Base-by-base conservation (phyloP, 2,888 invertebrate genomes). In the Lepidocyrtoides sp. region DNA sequence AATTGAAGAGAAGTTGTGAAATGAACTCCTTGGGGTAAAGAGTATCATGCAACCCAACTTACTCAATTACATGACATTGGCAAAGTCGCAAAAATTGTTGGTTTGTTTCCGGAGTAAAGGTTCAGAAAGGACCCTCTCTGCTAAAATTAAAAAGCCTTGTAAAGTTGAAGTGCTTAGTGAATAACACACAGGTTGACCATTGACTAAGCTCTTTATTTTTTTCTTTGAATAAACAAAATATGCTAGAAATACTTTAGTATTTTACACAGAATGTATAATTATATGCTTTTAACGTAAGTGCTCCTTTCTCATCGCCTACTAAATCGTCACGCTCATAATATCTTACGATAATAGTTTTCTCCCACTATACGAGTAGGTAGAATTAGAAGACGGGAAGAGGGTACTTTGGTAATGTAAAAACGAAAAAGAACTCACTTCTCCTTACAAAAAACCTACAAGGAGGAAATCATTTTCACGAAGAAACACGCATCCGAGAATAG, bases 221-320 rank as follows among this genome's bases (percentile, higher is more conserved):
- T 66, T 69, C 3, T 69, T 36, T 69, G 3, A 14, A 23, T 36
- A 36, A 36, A 69, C n/a, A 17, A 69, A 69, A 69, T 36, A 69
- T 12, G 32, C 36, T 36, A 14, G 26, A 29, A 29, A n/a, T n/a
- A n/a, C n/a, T n/a, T n/a, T n/a, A n/a, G n/a, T n/a, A n/a, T n/a
- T n/a, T n/a, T n/a, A n/a, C n/a, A n/a, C n/a, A n/a, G n/a, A n/a
- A n/a, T n/a, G n/a, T 23, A 17, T 69, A 32, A 32, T 44, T 7
- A 8, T 23, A 75, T 54, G 54, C 79, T 79, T 79, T 79, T 79
- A 79, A 20, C 54, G 14, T 36, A 79, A 79, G 79, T 57, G 57
- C 79, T 79, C 32, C 12, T 20, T 69, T 20, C 8, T 44, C 44
- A 23, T 8, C 66, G 8, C 14, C n/a, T 2, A 20, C 17, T 2